These are phyloP conservation scores for Platycheirus albimanus DNA, from an alignment of 2,888 invertebrate species.

Conservation along the genomic window DNA sequence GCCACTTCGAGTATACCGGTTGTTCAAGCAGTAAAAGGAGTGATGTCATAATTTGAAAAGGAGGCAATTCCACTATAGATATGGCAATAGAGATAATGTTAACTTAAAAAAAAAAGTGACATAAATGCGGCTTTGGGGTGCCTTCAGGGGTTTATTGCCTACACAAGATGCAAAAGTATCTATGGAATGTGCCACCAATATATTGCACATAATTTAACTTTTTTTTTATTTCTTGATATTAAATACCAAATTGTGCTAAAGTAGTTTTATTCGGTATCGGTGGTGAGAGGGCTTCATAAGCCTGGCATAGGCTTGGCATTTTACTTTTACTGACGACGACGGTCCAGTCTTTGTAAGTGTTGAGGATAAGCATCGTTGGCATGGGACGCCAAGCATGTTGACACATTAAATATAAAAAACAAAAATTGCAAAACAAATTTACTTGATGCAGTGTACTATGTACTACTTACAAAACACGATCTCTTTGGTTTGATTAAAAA, in stretches of 20 bases:
- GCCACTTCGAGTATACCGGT: slow-evolving; percentile 15
- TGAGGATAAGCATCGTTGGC: slow-evolving; percentile 18
- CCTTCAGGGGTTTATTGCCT: background rate
- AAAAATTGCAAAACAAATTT: background rate
- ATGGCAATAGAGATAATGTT: background rate
- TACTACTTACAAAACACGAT: background rate
- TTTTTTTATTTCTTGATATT: background rate
- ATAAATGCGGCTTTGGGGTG: slow-evolving; percentile 9
- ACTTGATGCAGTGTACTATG: background rate
- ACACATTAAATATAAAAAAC: slow-evolving; percentile 6
- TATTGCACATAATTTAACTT: slow-evolving; percentile 30
- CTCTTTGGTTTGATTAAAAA: background rate
- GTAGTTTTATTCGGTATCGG: background rate
- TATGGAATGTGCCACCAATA: slow-evolving; percentile 19
- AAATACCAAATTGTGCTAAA: background rate
- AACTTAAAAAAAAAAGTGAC: background rate
- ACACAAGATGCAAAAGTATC: background rate
- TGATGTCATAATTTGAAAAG: slow-evolving; percentile 44
- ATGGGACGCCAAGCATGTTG: slow-evolving; percentile 6
- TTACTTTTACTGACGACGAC: too few relatives aligned
- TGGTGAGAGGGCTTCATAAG: background rate
- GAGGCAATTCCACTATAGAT: slow-evolving; percentile 21
- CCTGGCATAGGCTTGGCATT: background rate
- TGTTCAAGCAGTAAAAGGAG: slow-evolving; percentile 23
- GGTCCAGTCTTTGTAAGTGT: background rate